Conservation (phyloP, 2,888 invertebrate species). For the Teleogryllus oceanicus region DNA sequence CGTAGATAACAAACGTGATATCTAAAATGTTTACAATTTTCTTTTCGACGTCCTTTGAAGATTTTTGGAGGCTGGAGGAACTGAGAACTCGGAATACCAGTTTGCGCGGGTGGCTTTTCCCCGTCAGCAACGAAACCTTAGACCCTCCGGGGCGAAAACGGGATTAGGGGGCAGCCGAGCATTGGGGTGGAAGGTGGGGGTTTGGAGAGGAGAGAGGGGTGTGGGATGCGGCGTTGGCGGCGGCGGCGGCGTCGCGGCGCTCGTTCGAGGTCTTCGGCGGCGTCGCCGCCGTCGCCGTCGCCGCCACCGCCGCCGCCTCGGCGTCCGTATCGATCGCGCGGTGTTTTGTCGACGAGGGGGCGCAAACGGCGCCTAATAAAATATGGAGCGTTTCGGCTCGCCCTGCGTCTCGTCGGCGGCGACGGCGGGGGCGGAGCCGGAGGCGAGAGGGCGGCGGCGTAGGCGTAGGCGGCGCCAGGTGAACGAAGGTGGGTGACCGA, state of each 20-base stretch:
- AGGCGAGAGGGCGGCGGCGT: neutral
- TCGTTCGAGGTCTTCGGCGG: neutral
- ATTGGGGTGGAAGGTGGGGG: too few species aligned
- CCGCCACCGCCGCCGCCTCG: neutral
- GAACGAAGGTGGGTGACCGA: neutral
- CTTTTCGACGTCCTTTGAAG: too few species aligned
- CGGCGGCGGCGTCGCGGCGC: neutral
- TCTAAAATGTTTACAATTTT: too few species aligned
- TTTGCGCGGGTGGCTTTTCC: too few species aligned
- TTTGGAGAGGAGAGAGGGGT: neutral
- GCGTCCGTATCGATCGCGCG: neutral
- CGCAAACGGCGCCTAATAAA: conserved; percentile 18
- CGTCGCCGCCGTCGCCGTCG: neutral
- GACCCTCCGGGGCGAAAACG: too few species aligned
- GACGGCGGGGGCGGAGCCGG: neutral
- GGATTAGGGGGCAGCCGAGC: too few species aligned
- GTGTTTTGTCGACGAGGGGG: conserved; percentile 1
- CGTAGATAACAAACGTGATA: too few species aligned
- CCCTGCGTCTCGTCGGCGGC: neutral
- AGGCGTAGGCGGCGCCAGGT: neutral
- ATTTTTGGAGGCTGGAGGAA: too few species aligned
- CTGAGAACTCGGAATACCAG: too few species aligned
- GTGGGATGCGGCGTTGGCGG: neutral
- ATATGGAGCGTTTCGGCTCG: conserved; percentile 18
- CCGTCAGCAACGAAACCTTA: too few species aligned